Percentiles rank a stretch among this genome's conserved stretches.
These are phyloP conservation scores for Atethmia centrago DNA, from an alignment of 2,888 invertebrate genomes.

Conservation along the genomic window DNA sequence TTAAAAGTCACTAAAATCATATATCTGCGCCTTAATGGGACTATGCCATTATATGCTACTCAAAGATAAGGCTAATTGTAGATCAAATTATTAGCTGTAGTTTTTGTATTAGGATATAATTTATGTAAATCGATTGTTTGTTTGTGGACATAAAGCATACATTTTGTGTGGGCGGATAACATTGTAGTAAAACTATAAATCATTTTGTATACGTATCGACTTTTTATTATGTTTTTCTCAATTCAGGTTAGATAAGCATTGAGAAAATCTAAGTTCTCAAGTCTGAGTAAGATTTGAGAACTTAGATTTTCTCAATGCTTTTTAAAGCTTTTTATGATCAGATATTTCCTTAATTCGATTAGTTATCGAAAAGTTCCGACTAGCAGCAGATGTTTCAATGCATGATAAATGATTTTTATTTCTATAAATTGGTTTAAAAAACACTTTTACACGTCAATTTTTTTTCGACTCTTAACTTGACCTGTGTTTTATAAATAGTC, in stretches of 20 bases:
- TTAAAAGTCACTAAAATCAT: too few relatives aligned
- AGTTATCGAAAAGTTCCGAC: neutral
- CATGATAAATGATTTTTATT: too few relatives aligned
- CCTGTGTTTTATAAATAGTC: neutral
- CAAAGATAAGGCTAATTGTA: constrained; percentile 59
- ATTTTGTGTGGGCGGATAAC: neutral
- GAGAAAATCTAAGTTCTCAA: too few relatives aligned
- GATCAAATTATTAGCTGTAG: constrained; percentile 23
- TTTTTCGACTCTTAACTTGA: too few relatives aligned
- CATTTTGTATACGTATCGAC: neutral
- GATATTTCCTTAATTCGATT: neutral
- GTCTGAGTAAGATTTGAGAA: too few relatives aligned
- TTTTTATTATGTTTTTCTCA: neutral
- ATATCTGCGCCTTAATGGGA: too few relatives aligned
- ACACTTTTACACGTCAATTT: too few relatives aligned
- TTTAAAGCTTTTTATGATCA: neutral
- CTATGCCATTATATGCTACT: constrained; percentile 48
- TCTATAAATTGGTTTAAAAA: too few relatives aligned
- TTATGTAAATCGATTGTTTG: constrained; percentile 37
- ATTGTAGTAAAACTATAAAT: neutral
- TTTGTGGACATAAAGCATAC: constrained; percentile 2
- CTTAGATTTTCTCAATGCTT: too few relatives aligned
- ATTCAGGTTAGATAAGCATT: too few relatives aligned
- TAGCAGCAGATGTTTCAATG: neutral
- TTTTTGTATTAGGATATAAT: constrained; percentile 43